Conservation (phyloP, 2,113 vertebrate genomes). For the Labeo catla region DNA sequence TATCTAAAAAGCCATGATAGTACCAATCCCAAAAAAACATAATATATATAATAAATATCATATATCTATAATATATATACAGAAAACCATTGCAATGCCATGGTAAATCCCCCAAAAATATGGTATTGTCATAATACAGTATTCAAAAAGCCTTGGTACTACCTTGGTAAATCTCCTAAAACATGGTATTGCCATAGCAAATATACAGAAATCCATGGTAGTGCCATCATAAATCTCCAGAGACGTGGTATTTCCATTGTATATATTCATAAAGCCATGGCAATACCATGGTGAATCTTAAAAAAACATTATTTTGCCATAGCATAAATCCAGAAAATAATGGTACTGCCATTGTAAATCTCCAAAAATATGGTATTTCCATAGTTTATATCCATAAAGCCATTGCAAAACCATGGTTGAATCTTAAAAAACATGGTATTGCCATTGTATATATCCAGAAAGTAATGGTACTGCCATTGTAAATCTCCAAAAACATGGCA, state of each 20-base stretch:
- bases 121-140: neutral
- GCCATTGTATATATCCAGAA: neutral
- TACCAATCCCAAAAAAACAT: neutral
- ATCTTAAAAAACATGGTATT: neutral
- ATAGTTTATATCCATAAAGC: too few species aligned
- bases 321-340: too few species aligned
- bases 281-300: too few species aligned
- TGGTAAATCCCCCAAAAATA: neutral
- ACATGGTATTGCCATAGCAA: neutral
- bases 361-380: too few species aligned
- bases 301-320: too few species aligned
- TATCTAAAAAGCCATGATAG: neutral
- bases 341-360: too few species aligned
- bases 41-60: too few species aligned
- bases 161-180: neutral
- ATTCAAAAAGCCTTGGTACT: neutral
- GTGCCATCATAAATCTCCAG: neutral
- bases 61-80: neutral
- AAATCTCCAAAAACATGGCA: too few species aligned
- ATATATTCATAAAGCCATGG: neutral
- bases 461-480: too few species aligned
- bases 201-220: neutral
- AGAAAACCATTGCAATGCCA: neutral
- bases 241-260: neutral
- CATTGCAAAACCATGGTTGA: too few species aligned